Percentiles rank a stretch among this genome's conserved stretches.
These are phyloP conservation scores for Acanthaster planci DNA, from an alignment of 35 echinoderm and acorn worm species.

Conservation along the genomic window DNA sequence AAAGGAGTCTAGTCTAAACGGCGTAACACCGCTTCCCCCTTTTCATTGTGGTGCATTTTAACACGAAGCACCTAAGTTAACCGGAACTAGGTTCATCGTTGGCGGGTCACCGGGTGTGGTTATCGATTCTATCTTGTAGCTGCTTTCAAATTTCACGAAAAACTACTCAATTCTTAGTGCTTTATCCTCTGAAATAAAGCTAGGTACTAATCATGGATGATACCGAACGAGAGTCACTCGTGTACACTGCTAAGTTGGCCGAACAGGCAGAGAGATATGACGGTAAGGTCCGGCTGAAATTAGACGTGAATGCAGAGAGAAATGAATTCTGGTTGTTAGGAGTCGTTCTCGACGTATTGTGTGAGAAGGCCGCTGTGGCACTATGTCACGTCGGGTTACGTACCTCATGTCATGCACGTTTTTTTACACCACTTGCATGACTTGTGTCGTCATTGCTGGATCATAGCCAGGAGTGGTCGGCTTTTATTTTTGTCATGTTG, in stretches of 20 bases:
- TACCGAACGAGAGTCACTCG: slow-evolving; percentile 65
- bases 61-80: background rate
- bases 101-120: slow-evolving; percentile 31
- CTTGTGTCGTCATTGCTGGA: too few relatives aligned
- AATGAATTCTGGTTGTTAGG: too few relatives aligned
- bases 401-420: too few relatives aligned
- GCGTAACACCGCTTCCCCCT: too few relatives aligned
- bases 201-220: background rate
- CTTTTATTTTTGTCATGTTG: too few relatives aligned
- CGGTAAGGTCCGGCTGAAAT: slow-evolving; percentile 52
- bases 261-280: slow-evolving; percentile 98
- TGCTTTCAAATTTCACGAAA: background rate
- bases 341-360: too few relatives aligned
- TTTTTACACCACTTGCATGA: too few relatives aligned
- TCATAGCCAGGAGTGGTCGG: too few relatives aligned
- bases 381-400: too few relatives aligned
- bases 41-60: background rate
- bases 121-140: background rate
- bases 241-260: slow-evolving; percentile 90
- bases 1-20: too few relatives aligned
- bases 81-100: slow-evolving; percentile 30
- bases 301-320: too few relatives aligned
- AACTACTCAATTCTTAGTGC: background rate
- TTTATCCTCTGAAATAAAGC: background rate
- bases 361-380: too few relatives aligned